A percentile compares a stretch with the other conserved stretches of the same genome.
phyloP scores from a whole-genome alignment of 1,140 invertebrate genomes.

The Neoseiulus cucumeris region DNA sequence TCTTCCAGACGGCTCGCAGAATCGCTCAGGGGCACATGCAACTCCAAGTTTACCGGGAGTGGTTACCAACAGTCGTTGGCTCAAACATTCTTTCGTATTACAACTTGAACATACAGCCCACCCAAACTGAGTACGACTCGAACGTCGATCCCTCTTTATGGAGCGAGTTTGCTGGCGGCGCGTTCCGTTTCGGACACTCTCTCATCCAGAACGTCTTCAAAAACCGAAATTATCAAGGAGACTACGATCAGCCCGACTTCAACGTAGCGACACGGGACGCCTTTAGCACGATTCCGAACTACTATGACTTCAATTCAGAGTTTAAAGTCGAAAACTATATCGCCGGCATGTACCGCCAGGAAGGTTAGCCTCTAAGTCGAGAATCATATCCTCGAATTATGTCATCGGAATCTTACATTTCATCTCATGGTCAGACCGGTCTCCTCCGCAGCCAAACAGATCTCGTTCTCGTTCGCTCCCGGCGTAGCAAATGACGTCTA shows the following conservation, averaged over 20 bases:
- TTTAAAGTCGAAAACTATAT: not conserved
- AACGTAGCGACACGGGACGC: not conserved
- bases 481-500: not conserved
- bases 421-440: no score
- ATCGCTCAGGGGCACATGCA: conserved; percentile 9
- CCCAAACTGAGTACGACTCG: not conserved
- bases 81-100: not conserved
- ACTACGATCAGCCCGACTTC: not conserved
- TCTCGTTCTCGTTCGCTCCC: not conserved
- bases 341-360: not conserved
- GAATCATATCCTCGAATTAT: no score
- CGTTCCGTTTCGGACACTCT: conserved; percentile 13
- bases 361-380: no score
- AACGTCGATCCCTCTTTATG: conserved; percentile 2
- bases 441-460: not conserved
- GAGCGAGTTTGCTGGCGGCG: conserved; percentile 12
- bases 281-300: not conserved
- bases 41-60: conserved; percentile 12
- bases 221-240: not conserved
- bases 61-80: conserved; percentile 9
- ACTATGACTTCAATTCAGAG: not conserved
- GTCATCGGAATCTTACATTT: no score
- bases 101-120: not conserved
- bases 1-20: not conserved
- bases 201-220: conserved; percentile 5